Percentiles rank a stretch among this genome's conserved stretches.
Conservation (phyloP, 1,140 invertebrate species). For the Coenobita brevimanus region DNA sequence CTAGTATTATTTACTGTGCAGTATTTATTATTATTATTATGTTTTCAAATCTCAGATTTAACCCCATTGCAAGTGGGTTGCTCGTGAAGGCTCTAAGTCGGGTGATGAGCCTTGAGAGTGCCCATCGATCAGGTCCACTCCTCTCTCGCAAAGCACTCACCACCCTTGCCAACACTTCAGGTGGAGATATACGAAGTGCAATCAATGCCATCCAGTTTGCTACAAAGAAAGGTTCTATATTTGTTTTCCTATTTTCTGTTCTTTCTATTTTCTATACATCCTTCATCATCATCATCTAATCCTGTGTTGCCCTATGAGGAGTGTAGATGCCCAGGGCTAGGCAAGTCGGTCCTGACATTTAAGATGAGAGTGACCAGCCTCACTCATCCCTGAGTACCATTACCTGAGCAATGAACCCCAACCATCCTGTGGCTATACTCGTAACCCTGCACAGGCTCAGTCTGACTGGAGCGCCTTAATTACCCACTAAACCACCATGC, state of each 20-base stretch:
- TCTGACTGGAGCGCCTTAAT: too few species aligned
- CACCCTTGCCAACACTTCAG: slow-evolving; percentile 35
- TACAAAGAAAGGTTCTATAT: slow-evolving; percentile 24
- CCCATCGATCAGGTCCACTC: not conserved
- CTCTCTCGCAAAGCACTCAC: slow-evolving; percentile 19
- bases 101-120: slow-evolving; percentile 32
- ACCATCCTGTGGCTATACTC: too few species aligned
- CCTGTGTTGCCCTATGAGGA: too few species aligned
- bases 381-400: too few species aligned
- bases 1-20: not conserved
- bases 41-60: slow-evolving; percentile 33
- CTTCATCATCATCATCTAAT: too few species aligned
- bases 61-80: slow-evolving; percentile 59
- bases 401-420: too few species aligned
- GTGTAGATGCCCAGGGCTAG: too few species aligned
- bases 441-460: too few species aligned
- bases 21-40: not conserved
- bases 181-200: slow-evolving; percentile 56
- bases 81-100: slow-evolving; percentile 60
- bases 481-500: too few species aligned
- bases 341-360: too few species aligned
- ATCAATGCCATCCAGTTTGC: slow-evolving; percentile 65
- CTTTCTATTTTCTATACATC: too few species aligned
- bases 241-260: not conserved
- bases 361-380: too few species aligned